Conservation (phyloP, 2,888 invertebrate genomes). For the Coremacera marginata region DNA sequence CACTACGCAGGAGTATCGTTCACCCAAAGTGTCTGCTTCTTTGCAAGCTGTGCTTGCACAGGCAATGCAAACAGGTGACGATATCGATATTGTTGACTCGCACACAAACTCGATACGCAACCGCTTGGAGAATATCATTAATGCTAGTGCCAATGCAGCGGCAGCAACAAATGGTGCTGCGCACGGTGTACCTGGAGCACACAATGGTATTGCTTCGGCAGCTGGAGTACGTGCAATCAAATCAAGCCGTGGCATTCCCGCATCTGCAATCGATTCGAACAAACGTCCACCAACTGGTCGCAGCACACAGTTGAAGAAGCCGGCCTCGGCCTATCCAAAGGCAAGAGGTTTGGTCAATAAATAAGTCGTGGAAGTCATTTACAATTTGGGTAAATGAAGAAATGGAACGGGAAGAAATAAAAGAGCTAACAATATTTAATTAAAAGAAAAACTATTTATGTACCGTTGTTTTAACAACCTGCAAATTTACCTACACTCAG, state of each 20-base stretch:
- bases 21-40: constrained; percentile 69
- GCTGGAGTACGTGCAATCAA: constrained; percentile 58
- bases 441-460: background rate
- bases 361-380: constrained; percentile 48
- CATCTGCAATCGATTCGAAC: constrained; percentile 63
- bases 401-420: background rate
- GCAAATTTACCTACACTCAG: background rate
- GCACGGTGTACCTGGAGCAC: constrained; percentile 16
- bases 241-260: constrained; percentile 57
- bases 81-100: constrained; percentile 68
- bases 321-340: constrained; percentile 69
- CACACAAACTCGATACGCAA: constrained; percentile 66
- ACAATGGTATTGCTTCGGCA: constrained; percentile 38
- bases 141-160: constrained; percentile 62
- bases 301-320: constrained; percentile 61
- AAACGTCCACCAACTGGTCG: constrained; percentile 65
- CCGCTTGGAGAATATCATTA: constrained; percentile 68
- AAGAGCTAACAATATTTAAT: background rate
- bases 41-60: constrained; percentile 69
- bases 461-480: background rate
- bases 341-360: constrained; percentile 69
- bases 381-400: background rate
- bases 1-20: constrained; percentile 69
- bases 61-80: constrained; percentile 69
- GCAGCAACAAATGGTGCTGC: constrained; percentile 46